Evolutionary conservation across 2,797 vertebrate species (phyloP), one percentile per base, ranked within the genome.

Genomic region (Erethizon dorsatum): DNA sequence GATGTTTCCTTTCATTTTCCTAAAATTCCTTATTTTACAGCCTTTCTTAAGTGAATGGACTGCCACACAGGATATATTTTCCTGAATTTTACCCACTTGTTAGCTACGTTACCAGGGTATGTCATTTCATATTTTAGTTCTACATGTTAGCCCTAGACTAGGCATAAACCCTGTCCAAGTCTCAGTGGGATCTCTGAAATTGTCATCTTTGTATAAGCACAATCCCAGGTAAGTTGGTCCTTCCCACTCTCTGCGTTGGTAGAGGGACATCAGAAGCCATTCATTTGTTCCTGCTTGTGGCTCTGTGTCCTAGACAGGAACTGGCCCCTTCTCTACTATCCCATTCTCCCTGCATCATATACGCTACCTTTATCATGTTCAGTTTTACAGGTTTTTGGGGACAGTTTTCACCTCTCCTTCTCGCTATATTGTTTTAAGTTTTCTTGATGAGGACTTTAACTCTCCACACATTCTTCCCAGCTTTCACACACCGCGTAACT

Each of bases 381-480:
- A 33, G n/a, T 83, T 95, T 85, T 57, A 71, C 10, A 82, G 59
- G 52, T 37, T 94, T 92, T 54, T 6, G 13, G 52, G 22, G 28
- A 24, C 7, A 41, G 45, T 28, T 88, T 90, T 22, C 9, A 10
- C 18, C 69, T 41, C 37, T 77, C n/a, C 52, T 61, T 26, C 45
- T 6, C 14, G 47, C 15, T 45, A 56, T 17, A 3, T 37, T 18
- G n/a, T 52, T 67, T 52, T 73, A 69, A 28, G 14, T 67, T 83
- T 97, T 87, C 90, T 77, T n/a, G 57, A 87, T 73, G 22, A 87
- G 59, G 47, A n/a, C 33, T n/a, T 92, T 84, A n/a, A 59, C 6
- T 84, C 31, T 57, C 75, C 83, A 45, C 18, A 33, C 9, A 65
- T 28, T 71, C n/a, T 50, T 88, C 10, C n/a, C n/a, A 47, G 52